Evolutionary conservation across 2,797 vertebrate species (phyloP).

Genomic region (Urocyon cinereoargenteus): DNA sequence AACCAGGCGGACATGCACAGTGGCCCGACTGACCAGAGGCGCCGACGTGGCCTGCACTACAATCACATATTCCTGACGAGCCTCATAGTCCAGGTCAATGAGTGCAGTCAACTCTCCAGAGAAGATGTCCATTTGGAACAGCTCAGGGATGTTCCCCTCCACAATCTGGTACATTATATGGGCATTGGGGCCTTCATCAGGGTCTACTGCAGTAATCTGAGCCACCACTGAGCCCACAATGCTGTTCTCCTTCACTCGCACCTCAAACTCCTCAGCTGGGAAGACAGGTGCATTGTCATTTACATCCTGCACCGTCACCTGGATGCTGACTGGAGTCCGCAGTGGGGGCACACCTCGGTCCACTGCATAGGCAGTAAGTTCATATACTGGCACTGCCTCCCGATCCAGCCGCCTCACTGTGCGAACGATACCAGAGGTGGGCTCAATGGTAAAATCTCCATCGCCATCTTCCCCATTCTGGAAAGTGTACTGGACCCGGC

Average conservation of each 20-base stretch:
- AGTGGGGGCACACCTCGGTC: conserved; percentile 97
- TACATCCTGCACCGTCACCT: conserved; percentile 96
- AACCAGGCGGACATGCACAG: conserved; percentile 94
- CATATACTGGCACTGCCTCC: conserved; percentile 95
- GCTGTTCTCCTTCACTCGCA: conserved; percentile 98
- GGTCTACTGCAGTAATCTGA: conserved; percentile 96
- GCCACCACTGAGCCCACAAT: conserved; percentile 97
- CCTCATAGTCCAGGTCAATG: conserved; percentile 98
- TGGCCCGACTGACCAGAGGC: conserved; percentile 98
- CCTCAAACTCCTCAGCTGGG: conserved; percentile 97
- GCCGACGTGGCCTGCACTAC: conserved; percentile 99
- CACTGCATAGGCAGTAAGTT: conserved; percentile 96
- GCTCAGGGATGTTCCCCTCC: conserved; percentile 98
- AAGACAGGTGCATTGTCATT: conserved; percentile 99
- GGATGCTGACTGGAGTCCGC: conserved; percentile 95
- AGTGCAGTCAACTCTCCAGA: conserved; percentile 99
- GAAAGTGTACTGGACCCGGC: conserved; percentile 98
- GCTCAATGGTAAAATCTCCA: conserved; percentile 98
- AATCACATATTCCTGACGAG: conserved; percentile 95
- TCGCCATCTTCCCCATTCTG: conserved; percentile 99
- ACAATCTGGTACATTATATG: conserved; percentile 99
- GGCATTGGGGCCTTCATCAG: conserved; percentile 96
- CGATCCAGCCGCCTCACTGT: conserved; percentile 96
- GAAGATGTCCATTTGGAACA: conserved; percentile 99
- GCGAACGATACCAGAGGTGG: conserved; percentile 97